Evolutionary conservation across 2,797 vertebrate species (phyloP), one percentile per base, ranked within the genome.

Genomic region (Sebastes variabilis): DNA sequence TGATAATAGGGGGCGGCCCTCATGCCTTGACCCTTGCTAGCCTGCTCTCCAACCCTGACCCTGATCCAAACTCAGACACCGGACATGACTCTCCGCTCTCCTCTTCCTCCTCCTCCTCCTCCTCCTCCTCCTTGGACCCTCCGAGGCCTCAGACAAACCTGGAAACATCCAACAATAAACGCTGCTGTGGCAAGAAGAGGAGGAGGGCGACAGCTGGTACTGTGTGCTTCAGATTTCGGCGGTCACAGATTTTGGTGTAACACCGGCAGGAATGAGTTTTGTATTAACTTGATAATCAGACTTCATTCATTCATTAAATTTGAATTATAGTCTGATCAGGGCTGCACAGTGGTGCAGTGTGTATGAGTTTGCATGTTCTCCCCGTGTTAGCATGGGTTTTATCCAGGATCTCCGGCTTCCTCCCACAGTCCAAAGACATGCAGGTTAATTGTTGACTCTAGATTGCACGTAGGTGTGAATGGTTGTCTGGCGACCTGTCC

Each of bases 11-110:
- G 22, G 90, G 89, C 1, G 96, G 96, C 5, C 96, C 96, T 79
- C 96, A 97, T 77, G 96, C 96, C 66, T 73, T 97, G 91, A 96
- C 94, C 65, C 85, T 97, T 66, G 93, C 95, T 20, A 96, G 93
- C 66, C 85, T 96, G 84, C 84, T 97, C 3, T 91, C 80, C 49
- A 80, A 78, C 66, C 84, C 82, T 14, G 29, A 89, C 52, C 75
- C 75, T 20, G 32, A 73, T 18, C 80, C 77, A 60, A 67, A 75
- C 29, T 66, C 82, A 62, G 61, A 85, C 22, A 20, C 55, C 6
- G 30, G 58, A 49, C 81, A 77, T 38, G 76, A 83, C 52, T 49
- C 52, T 6, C 55, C 22, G 12, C 22, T 60, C 42, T 68, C 62
- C 3, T 65, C 67, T 52, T 52, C 22, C 7, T 30, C 10, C 34